phyloP scores from a whole-genome alignment of 1,140 invertebrate species.

The Zophobas atratus region DNA sequence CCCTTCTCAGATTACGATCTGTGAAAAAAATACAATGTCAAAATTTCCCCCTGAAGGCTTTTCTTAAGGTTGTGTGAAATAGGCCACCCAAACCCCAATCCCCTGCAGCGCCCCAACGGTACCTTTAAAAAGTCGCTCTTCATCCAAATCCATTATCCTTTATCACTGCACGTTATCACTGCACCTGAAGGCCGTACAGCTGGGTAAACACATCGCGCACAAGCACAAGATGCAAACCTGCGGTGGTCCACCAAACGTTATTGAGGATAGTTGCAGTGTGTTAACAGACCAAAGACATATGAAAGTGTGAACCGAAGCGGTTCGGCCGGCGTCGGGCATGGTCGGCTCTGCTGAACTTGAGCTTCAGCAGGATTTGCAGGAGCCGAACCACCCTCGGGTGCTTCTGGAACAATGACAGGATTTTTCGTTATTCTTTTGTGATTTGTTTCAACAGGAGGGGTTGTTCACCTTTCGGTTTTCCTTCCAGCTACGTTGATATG shows the following conservation, averaged over 20 bases:
- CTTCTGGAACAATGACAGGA: too few relatives aligned
- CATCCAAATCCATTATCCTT: constrained; percentile 39
- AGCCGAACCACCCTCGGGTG: neutral
- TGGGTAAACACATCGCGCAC: constrained; percentile 32
- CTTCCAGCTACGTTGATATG: too few relatives aligned
- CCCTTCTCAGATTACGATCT: too few relatives aligned
- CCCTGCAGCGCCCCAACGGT: neutral
- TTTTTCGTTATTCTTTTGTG: too few relatives aligned
- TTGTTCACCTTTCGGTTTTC: too few relatives aligned
- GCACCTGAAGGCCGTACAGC: constrained; percentile 9
- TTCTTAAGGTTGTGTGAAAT: neutral
- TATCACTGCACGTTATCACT: constrained; percentile 41
- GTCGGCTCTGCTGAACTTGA: neutral
- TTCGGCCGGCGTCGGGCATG: constrained; percentile 1
- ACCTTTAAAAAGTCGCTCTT: constrained; percentile 17
- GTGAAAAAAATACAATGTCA: too few relatives aligned
- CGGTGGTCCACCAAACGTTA: constrained; percentile 26
- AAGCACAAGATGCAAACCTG: constrained; percentile 22
- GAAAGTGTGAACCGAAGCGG: constrained; percentile 28
- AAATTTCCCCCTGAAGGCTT: too few relatives aligned
- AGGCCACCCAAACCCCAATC: too few relatives aligned
- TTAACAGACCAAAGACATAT: constrained; percentile 44
- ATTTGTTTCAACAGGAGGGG: too few relatives aligned
- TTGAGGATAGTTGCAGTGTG: constrained; percentile 34
- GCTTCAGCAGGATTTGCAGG: constrained; percentile 15